A percentile compares a stretch with the other conserved stretches of the same genome.
These are phyloP conservation scores for Cyclopterus lumpus DNA, from an alignment of 2,797 vertebrate species.

Conservation along the genomic window DNA sequence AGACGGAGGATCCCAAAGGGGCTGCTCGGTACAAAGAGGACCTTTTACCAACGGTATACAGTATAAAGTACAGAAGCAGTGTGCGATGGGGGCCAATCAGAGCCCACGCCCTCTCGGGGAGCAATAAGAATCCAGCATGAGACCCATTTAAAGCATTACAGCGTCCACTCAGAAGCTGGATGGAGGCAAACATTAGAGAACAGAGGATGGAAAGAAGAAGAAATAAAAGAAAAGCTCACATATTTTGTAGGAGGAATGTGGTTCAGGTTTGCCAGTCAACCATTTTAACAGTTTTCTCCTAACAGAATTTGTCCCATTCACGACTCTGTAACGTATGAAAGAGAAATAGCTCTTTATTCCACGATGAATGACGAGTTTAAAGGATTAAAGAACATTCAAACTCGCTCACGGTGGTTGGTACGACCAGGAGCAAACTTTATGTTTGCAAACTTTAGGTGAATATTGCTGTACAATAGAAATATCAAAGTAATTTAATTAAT, in stretches of 20 bases:
- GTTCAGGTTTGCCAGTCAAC: not conserved
- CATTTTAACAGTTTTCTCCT: not conserved
- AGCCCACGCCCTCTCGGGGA: not conserved
- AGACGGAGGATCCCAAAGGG: slow-evolving; percentile 8
- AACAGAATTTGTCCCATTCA: too few species aligned
- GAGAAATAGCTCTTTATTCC: not conserved
- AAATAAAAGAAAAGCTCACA: not conserved
- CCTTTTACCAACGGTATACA: slow-evolving; percentile 30
- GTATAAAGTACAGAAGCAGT: slow-evolving; percentile 12
- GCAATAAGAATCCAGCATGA: slow-evolving; percentile 13
- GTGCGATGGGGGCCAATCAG: not conserved
- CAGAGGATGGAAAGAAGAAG: slow-evolving; percentile 26
- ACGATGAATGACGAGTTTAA: too few species aligned
- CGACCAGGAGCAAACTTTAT: too few species aligned
- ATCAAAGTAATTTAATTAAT: too few species aligned
- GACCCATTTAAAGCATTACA: slow-evolving; percentile 25
- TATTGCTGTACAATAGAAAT: too few species aligned
- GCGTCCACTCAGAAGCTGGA: not conserved
- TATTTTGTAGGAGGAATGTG: too few species aligned
- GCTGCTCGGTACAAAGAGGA: slow-evolving; percentile 19
- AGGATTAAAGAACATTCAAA: not conserved
- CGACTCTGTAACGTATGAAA: not conserved
- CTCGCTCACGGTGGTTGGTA: not conserved
- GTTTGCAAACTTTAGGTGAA: too few species aligned
- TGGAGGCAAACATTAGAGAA: slow-evolving; percentile 35